Percentiles rank a stretch among this genome's conserved stretches.
phyloP scores from a whole-genome alignment of 2,113 vertebrate species.

The Tylochromis polylepis region DNA sequence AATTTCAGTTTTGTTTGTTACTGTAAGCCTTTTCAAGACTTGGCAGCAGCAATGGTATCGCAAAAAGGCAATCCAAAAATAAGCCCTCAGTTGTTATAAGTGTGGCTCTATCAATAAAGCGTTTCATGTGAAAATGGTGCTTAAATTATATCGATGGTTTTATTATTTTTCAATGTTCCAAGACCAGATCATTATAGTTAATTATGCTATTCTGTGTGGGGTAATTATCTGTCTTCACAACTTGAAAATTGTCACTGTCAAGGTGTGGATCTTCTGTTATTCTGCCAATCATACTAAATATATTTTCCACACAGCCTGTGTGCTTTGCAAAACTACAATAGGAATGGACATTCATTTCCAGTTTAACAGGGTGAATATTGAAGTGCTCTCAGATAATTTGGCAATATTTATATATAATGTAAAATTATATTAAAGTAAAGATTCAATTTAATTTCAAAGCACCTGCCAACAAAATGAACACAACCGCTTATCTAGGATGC shows the following conservation, averaged over 20 bases:
- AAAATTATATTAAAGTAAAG: background rate
- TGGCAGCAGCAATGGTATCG: background rate
- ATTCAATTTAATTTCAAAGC: background rate
- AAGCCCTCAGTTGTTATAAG: background rate
- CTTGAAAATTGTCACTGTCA: background rate
- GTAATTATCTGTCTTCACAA: background rate
- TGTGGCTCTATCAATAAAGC: background rate
- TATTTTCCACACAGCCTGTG: conserved; percentile 5
- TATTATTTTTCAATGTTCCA: background rate
- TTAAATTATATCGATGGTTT: background rate
- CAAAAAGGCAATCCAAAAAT: background rate
- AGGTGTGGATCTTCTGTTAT: background rate
- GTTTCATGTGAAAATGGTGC: background rate
- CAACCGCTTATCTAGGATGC: conserved; percentile 21
- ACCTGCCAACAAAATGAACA: conserved; percentile 2
- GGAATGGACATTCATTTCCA: background rate
- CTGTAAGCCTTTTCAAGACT: background rate
- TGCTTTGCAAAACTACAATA: background rate
- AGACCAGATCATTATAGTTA: background rate
- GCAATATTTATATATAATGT: background rate
- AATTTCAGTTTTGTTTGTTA: background rate
- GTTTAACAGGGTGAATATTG: background rate
- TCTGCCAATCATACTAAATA: background rate
- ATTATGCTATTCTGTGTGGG: background rate
- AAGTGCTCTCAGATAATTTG: background rate